phyloP scores from a whole-genome alignment of 2,888 invertebrate species.

The Trachelus stipa region DNA sequence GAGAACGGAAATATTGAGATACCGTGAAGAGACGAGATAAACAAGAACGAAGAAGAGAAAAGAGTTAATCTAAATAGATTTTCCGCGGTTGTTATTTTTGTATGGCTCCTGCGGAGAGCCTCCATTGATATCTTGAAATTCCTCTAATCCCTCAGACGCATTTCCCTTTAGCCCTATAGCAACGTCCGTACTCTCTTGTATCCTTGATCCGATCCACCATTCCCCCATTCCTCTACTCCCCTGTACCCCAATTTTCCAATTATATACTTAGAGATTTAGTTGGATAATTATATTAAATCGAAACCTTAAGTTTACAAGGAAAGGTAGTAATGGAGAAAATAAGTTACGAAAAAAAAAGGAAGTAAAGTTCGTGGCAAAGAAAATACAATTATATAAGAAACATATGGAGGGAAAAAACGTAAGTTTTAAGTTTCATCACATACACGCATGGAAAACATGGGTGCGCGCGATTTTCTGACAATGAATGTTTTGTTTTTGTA shows the following conservation, averaged over 20 bases:
- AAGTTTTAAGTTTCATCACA: constrained; percentile 16
- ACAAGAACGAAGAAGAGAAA: constrained; percentile 35
- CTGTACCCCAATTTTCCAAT: constrained; percentile 20
- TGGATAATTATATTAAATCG: constrained; percentile 39
- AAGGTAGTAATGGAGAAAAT: constrained; percentile 31
- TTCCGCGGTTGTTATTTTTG: constrained; percentile 65
- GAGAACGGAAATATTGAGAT: background rate
- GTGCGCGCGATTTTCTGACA: constrained; percentile 41
- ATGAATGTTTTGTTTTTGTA: constrained; percentile 63
- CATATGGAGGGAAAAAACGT: constrained; percentile 10
- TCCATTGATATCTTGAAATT: background rate
- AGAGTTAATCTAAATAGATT: constrained; percentile 32
- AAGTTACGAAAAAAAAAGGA: constrained; percentile 32
- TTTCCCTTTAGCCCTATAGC: too few relatives aligned
- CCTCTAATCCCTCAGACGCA: background rate
- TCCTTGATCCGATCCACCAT: too few relatives aligned
- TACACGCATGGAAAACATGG: constrained; percentile 10
- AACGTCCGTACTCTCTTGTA: too few relatives aligned
- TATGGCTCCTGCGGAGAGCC: constrained; percentile 53
- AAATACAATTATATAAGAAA: constrained; percentile 35
- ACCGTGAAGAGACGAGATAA: background rate
- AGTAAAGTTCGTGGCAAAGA: constrained; percentile 10
- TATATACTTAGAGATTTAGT: constrained; percentile 47
- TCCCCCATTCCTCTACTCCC: too few relatives aligned
- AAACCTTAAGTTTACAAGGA: constrained; percentile 43